Conservation (phyloP, 2,888 invertebrate genomes). For the Miltochrista miniata region DNA sequence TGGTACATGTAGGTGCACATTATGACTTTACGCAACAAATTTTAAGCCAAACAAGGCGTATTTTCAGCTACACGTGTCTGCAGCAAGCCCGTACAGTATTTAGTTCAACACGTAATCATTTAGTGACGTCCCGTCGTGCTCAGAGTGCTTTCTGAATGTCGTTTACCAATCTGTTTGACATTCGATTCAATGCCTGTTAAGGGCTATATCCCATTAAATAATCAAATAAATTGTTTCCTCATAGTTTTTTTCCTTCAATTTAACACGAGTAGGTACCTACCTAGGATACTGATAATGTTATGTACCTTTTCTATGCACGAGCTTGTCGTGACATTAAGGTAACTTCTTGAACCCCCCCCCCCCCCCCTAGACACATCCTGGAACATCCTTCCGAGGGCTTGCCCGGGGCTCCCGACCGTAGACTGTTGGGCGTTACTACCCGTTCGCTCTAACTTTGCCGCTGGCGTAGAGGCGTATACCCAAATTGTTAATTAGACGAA, state of each 20-base stretch:
- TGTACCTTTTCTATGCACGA: too few relatives aligned
- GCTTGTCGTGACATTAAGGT: too few relatives aligned
- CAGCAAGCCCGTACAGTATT: neutral
- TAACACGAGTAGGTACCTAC: neutral
- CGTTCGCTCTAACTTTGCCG: too few relatives aligned
- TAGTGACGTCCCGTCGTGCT: slow-evolving; percentile 19
- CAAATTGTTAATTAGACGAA: too few relatives aligned
- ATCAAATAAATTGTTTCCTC: neutral
- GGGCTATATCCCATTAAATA: neutral
- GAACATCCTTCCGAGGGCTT: too few relatives aligned
- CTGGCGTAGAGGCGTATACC: too few relatives aligned
- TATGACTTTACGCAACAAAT: neutral
- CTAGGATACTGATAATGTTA: too few relatives aligned
- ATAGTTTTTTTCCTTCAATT: neutral
- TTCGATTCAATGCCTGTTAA: neutral
- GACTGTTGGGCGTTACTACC: too few relatives aligned
- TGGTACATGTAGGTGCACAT: too few relatives aligned
- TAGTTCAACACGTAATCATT: slow-evolving; percentile 9
- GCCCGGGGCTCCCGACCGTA: too few relatives aligned
- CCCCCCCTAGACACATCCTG: too few relatives aligned
- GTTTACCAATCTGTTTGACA: slow-evolving; percentile 21
- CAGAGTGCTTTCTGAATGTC: slow-evolving; percentile 22
- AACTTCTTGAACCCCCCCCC: too few relatives aligned
- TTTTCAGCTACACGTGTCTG: neutral
- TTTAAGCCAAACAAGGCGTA: neutral